A percentile compares a stretch with the other conserved stretches of the same genome.
Conservation (phyloP, 2,888 invertebrate genomes). For the Patella ulyssiponensis region DNA sequence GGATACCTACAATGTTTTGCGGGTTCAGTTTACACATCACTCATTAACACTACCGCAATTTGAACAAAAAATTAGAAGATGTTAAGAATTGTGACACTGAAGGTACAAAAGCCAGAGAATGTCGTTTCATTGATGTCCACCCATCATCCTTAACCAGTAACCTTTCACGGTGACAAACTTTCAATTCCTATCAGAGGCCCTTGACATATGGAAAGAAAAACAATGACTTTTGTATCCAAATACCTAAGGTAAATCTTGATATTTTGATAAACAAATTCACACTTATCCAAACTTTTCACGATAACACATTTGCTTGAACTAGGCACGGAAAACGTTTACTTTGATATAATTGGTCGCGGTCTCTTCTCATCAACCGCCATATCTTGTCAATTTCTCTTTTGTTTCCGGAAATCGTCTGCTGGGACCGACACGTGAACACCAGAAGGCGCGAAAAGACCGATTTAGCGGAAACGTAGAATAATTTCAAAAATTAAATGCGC, state of each 20-base stretch:
- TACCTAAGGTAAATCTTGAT: background rate
- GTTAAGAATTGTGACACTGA: no score
- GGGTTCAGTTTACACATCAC: no score
- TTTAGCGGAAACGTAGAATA: no score
- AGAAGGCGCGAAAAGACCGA: no score
- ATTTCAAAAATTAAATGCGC: no score
- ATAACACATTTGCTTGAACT: constrained; percentile 7
- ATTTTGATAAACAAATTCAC: constrained; percentile 11
- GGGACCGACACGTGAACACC: background rate
- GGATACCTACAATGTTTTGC: no score
- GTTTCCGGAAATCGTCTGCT: constrained; percentile 5
- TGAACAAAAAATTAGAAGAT: no score
- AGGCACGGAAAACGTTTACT: background rate
- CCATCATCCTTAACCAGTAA: background rate
- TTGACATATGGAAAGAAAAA: constrained; percentile 13
- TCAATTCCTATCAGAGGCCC: background rate
- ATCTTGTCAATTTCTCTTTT: background rate
- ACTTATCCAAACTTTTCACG: constrained; percentile 3
- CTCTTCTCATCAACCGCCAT: background rate
- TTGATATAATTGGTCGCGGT: background rate
- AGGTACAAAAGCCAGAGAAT: no score
- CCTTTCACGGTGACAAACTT: background rate
- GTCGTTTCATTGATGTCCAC: background rate
- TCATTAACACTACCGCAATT: no score
- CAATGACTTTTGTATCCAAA: constrained; percentile 13